Base-by-base conservation (phyloP, 2,888 invertebrate genomes). In the Parnassius mnemosyne region DNA sequence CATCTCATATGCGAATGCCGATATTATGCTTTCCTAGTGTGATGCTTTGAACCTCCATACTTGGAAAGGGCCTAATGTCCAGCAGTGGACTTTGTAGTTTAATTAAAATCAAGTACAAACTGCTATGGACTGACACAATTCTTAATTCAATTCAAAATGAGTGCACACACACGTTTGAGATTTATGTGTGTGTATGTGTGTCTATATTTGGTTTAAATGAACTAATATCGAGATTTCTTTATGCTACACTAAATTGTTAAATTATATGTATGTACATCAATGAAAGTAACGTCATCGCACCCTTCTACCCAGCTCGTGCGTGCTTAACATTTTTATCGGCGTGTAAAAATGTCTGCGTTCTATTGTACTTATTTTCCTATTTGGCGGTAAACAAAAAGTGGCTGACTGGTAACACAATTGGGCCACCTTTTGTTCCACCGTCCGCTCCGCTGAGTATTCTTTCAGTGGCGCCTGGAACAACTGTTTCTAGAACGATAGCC, bases 401-500 rank as follows among this genome's bases (percentile, higher is more conserved):
- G 76, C 72, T 73, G 73, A 74, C 71, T 76, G 72, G 80, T 80
- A 81, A 80, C 79, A 79, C 82, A 81, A 83, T 82, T 81, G 80
- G 78, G 78, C 71, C 77, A 73, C 73, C 81, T 78, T 81, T 83
- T 84, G 83, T 84, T 83, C 74, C 68, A 69, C 62, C 56, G 68
- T 66, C 74, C 75, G 75, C 74, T 72, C 70, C 71, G 66, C 71
- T 69, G 75, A 70, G 72, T 70, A 72, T 80, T 82, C 81, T 81
- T 80, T 77, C 76, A 75, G 71, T 69, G 69, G 73, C 72, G 73
- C 70, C 73, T 76, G 80, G 70, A 81, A 80, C 83, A 79, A 81
- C 84, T 82, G 83, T 80, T 82, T 76, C 82, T 77, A 76, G 78
- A 77, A 73, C 83, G 84, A 81, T 81, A 80, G 77, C 74, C 75